Evolutionary conservation across 2,113 vertebrate genomes (phyloP).

Genomic region (Notothenia rossii): DNA sequence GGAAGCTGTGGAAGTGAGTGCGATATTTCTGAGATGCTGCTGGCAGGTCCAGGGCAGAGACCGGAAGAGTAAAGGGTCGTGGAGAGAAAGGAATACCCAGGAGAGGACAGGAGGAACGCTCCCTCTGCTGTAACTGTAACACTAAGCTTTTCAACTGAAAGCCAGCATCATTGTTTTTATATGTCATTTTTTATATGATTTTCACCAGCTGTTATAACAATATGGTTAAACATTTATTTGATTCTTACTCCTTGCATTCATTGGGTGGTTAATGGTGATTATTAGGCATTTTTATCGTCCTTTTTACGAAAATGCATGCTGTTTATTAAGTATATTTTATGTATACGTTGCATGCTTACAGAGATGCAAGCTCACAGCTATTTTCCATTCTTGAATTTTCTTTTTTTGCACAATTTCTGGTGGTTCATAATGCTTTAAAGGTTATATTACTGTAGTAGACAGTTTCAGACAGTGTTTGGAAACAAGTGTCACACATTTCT

Average conservation of each 20-base stretch:
- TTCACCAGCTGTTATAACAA: constrained; percentile 42
- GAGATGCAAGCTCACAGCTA: constrained; percentile 28
- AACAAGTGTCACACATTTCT: constrained; percentile 5
- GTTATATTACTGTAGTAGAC: constrained; percentile 49
- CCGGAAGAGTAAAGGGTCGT: constrained; percentile 36
- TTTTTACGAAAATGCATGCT: constrained; percentile 56
- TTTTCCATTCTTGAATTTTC: constrained; percentile 11
- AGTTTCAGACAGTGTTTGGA: constrained; percentile 24
- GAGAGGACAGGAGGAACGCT: constrained; percentile 70
- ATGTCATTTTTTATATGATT: constrained; percentile 21
- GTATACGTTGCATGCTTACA: constrained; percentile 50
- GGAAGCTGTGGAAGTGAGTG: constrained; percentile 91
- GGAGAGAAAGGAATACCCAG: constrained; percentile 39
- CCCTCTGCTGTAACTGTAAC: constrained; percentile 72
- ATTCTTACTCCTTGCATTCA: constrained; percentile 35
- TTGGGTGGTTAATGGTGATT: constrained; percentile 32
- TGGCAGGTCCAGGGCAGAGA: constrained; percentile 93
- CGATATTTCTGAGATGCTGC: constrained; percentile 77
- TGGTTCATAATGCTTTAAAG: constrained; percentile 8
- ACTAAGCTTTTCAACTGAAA: constrained; percentile 54
- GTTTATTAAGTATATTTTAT: constrained; percentile 46
- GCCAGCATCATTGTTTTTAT: constrained; percentile 15
- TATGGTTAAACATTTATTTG: constrained; percentile 27
- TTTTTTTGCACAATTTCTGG: constrained; percentile 46
- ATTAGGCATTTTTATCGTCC: constrained; percentile 5